A percentile compares a stretch with the other conserved stretches of the same genome.
Evolutionary conservation across 2,797 vertebrate genomes (phyloP).

Genomic region (Alcedo atthis): DNA sequence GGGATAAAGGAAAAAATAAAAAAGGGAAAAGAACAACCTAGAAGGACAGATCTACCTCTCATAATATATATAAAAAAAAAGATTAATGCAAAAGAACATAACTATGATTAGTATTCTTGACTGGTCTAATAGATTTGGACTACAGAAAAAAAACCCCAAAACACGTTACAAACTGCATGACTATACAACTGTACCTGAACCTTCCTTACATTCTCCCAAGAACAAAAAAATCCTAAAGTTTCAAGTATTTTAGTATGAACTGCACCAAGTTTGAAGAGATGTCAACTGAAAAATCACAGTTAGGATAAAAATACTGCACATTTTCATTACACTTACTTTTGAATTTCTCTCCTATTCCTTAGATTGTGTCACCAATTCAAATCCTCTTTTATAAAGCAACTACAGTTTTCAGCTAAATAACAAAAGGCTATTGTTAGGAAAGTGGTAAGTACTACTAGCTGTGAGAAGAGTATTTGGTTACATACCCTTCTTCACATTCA

Average conservation of each 20-base stretch:
- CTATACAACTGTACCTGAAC: neutral
- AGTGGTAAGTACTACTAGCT: neutral
- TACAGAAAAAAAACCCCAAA: neutral
- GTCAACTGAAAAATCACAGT: neutral
- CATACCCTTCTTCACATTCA: neutral
- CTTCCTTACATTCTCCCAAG: neutral
- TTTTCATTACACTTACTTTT: neutral
- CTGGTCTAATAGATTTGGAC: neutral
- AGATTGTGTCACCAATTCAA: neutral
- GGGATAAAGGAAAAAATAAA: neutral
- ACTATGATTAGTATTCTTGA: neutral
- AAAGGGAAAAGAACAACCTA: neutral
- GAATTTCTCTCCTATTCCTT: neutral
- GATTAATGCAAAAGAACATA: neutral
- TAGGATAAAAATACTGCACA: neutral
- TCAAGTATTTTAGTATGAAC: neutral
- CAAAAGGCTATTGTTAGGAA: neutral
- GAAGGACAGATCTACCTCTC: neutral
- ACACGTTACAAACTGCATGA: neutral
- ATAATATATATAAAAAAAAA: neutral
- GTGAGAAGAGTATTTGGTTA: neutral
- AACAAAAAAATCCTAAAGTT: neutral
- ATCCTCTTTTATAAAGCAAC: neutral
- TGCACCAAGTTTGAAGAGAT: neutral
- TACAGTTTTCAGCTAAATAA: neutral